Evolutionary conservation across 2,797 vertebrate species (phyloP), one percentile per base, ranked within the genome.

Genomic region (Sebastolobus altivelis): DNA sequence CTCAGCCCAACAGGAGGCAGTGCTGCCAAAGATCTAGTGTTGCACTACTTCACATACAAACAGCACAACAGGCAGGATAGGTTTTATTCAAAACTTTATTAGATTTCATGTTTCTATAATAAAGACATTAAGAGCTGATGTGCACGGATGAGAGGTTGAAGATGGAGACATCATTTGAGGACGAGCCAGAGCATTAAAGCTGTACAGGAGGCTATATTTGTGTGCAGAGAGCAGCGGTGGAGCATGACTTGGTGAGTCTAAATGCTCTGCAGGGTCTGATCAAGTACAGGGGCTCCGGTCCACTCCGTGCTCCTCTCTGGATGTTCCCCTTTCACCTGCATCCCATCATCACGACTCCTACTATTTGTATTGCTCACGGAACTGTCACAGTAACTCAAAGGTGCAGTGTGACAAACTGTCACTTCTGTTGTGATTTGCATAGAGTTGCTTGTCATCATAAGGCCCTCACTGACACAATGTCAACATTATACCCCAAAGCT

Each of bases 41-140:
- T 40, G 11, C 1, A 55, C 25, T 52, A 8, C 11, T 18, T 67
- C 22, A 37, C 2, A 79, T 0, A 77, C 6, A 75, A 65, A 83
- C 2, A 76, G 6, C 14, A 82, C 0, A 1, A 85, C 40, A 77
- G n/a, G 4, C 40, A 77, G n/a, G 4, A 62, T 3, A 49, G 16
- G 27, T 87, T 87, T 82, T 89, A 87, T 86, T 83, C 72, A 86
- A 93, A 95, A 93, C 70, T 93, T 94, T 95, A 94, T 93, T 95
- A 20, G 65, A 78, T 88, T 93, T 81, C 52, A 81, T 68, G 71
- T 86, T 79, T 91, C 80, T 85, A 82, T 90, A 82, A 73, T 92
- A 93, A 93, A 93, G 83, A 92, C 82, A 92, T 85, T 74, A 72
- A 86, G 76, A 92, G 85, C 78, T 82, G 77, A 83, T 89, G 84